Conservation (phyloP, 2,797 vertebrate species). For the Protosalanx chinensis region DNA sequence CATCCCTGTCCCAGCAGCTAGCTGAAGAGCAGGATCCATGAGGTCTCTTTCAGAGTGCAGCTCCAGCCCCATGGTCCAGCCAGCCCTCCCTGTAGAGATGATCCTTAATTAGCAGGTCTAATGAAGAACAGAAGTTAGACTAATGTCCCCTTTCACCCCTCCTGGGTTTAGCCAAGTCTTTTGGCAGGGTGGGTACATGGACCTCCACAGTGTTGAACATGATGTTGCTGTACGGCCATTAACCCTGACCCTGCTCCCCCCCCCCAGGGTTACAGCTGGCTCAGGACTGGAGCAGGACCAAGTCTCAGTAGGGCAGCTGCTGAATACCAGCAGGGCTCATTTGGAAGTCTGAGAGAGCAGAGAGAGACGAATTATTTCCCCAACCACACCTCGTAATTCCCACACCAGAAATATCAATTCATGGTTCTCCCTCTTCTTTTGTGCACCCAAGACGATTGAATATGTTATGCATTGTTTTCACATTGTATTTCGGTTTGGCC, state of each 20-base stretch:
- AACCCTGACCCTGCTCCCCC: conserved; percentile 61
- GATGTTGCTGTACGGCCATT: conserved; percentile 62
- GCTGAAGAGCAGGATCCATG: neutral
- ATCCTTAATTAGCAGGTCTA: conserved; percentile 69
- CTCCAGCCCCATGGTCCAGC: conserved; percentile 31
- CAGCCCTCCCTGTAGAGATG: conserved; percentile 58
- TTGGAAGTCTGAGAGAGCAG: neutral
- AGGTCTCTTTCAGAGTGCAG: neutral
- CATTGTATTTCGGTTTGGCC: conserved; percentile 2
- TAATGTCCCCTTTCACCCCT: conserved; percentile 64
- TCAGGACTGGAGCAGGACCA: conserved; percentile 68
- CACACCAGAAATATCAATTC: neutral
- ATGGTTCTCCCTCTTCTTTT: neutral
- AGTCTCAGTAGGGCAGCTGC: conserved; percentile 63
- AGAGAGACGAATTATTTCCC: neutral
- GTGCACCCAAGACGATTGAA: neutral
- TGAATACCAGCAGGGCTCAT: neutral
- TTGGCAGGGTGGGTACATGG: conserved; percentile 56
- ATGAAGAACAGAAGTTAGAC: conserved; percentile 66
- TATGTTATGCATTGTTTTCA: neutral
- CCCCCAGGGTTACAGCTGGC: conserved; percentile 65
- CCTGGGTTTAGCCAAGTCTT: conserved; percentile 39
- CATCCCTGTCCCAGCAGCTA: neutral
- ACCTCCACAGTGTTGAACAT: conserved; percentile 67
- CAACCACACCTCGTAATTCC: neutral